Percentiles rank a stretch among this genome's conserved stretches.
Evolutionary conservation across 1,140 invertebrate species (phyloP).

Genomic region (Drosophila nebulosa): DNA sequence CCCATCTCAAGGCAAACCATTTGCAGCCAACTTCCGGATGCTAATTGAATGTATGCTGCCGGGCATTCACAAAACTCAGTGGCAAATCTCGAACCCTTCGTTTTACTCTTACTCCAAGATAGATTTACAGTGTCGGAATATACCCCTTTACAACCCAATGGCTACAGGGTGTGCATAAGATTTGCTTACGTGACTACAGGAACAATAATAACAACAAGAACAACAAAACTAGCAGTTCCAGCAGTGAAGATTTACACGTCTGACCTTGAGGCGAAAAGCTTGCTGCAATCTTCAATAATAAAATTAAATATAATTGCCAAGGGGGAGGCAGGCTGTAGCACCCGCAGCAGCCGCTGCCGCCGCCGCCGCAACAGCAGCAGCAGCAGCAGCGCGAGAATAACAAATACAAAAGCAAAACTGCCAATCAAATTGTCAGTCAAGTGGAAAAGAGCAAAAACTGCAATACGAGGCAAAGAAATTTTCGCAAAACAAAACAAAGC

Average conservation of each 20-base stretch:
- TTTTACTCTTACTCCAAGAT: background rate
- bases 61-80: no score
- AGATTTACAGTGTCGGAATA: background rate
- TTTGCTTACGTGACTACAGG: constrained; percentile 67
- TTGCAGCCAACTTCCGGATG: no score
- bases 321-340: constrained; percentile 36
- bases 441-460: constrained; percentile 77
- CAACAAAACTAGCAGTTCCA: constrained; percentile 2
- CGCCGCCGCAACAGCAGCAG: constrained; percentile 12
- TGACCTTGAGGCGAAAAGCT: constrained; percentile 77
- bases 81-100: no score
- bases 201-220: constrained; percentile 1
- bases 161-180: constrained; percentile 20
- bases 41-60: no score
- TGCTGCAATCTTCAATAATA: constrained; percentile 78
- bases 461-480: constrained; percentile 69
- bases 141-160: background rate
- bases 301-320: constrained; percentile 76
- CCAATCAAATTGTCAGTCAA: constrained; percentile 78
- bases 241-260: constrained; percentile 71
- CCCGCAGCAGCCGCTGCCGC: constrained; percentile 13
- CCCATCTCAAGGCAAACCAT: no score
- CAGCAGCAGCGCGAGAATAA: constrained; percentile 25
- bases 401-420: constrained; percentile 63
- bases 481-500: constrained; percentile 28